These are phyloP conservation scores for Borostomias antarcticus DNA, from an alignment of 2,797 vertebrate genomes.

Conservation along the genomic window DNA sequence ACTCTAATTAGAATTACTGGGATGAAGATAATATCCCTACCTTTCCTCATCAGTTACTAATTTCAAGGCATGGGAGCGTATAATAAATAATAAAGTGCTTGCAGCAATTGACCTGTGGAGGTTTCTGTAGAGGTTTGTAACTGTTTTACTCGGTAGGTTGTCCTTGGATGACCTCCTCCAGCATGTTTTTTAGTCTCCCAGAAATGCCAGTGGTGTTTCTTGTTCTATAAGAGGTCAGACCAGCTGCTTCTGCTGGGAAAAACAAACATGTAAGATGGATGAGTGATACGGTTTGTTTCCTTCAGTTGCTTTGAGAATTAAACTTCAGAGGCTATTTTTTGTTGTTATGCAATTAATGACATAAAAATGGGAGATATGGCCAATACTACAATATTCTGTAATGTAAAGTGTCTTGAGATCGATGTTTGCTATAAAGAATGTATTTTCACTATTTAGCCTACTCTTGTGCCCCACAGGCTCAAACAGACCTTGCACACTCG, in stretches of 20 bases:
- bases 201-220: too few species aligned
- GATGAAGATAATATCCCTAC: not conserved
- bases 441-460: slow-evolving; percentile 10
- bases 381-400: slow-evolving; percentile 35
- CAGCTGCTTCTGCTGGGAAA: slow-evolving; percentile 41
- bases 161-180: too few species aligned
- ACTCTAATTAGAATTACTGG: too few species aligned
- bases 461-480: slow-evolving; percentile 4
- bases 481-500: not conserved
- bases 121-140: too few species aligned
- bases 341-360: not conserved
- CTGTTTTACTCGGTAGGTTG: too few species aligned
- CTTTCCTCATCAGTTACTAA: not conserved
- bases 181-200: slow-evolving; percentile 55
- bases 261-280: slow-evolving; percentile 47
- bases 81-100: too few species aligned
- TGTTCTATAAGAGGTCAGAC: slow-evolving; percentile 55
- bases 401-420: not conserved
- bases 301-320: slow-evolving; percentile 50
- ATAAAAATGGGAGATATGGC: slow-evolving; percentile 6
- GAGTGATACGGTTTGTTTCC: slow-evolving; percentile 67
- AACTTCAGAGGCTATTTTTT: slow-evolving; percentile 35
- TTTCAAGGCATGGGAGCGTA: slow-evolving; percentile 11
- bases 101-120: too few species aligned
- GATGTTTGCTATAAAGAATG: not conserved